phyloP scores from a whole-genome alignment of 2,113 vertebrate species.

The Crotalus helleri region DNA sequence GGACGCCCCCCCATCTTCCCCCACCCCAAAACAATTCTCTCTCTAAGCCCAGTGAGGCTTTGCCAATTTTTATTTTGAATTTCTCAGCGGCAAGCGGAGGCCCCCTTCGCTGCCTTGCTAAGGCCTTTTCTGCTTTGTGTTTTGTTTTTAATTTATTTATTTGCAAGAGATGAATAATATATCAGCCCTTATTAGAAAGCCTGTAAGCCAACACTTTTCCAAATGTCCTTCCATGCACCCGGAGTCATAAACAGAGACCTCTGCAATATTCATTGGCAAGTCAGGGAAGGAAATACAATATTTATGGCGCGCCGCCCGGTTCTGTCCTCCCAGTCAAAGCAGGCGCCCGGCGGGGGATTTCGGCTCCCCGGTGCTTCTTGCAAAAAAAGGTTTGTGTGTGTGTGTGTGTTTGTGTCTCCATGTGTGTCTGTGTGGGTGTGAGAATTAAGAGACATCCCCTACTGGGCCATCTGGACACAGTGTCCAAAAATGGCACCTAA shows the following conservation, averaged over 20 bases:
- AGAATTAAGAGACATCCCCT: neutral
- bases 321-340: neutral
- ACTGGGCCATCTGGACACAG: neutral
- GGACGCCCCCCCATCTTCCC: neutral
- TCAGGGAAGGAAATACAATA: neutral
- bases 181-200: neutral
- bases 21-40: neutral
- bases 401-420: neutral
- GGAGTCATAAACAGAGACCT: constrained; percentile 3
- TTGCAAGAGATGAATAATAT: constrained; percentile 5
- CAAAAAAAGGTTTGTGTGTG: neutral
- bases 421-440: neutral
- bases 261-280: constrained; percentile 39
- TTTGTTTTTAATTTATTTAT: neutral
- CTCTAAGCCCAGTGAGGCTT: neutral
- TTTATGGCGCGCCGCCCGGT: neutral
- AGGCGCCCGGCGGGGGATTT: neutral
- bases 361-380: neutral
- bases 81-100: neutral
- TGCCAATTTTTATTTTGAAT: neutral
- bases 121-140: neutral
- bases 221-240: neutral
- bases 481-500: neutral
- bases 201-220: constrained; percentile 6
- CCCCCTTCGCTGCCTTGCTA: neutral